Percentiles rank a stretch among this genome's conserved stretches.
Conservation (phyloP, 2,797 vertebrate genomes). For the Pangasius sanitwongsei region DNA sequence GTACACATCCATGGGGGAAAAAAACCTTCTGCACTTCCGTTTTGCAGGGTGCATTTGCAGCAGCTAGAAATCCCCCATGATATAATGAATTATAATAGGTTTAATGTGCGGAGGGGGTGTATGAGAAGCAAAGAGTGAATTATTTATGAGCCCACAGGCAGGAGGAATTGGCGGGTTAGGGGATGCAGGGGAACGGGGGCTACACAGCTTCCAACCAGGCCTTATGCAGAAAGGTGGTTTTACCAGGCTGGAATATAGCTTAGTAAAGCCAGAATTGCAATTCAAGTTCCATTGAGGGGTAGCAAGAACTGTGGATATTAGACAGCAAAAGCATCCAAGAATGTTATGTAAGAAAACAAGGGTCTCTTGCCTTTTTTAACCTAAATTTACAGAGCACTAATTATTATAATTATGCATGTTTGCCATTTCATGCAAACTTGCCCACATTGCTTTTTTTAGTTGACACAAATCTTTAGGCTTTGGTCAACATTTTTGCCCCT, state of each 20-base stretch:
- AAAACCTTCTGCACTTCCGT: slow-evolving; percentile 20
- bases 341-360: slow-evolving; percentile 1
- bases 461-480: background rate
- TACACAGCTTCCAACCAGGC: slow-evolving; percentile 4
- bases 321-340: background rate
- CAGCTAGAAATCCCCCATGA: slow-evolving; percentile 26
- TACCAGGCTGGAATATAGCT: background rate
- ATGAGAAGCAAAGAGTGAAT: slow-evolving; percentile 37
- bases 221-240: background rate
- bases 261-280: background rate
- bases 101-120: slow-evolving; percentile 18
- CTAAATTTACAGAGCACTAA: background rate
- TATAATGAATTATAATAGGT: slow-evolving; percentile 33
- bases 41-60: slow-evolving; percentile 30
- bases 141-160: slow-evolving; percentile 42
- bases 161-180: background rate
- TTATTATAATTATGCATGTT: background rate
- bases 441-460: background rate
- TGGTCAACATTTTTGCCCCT: slow-evolving; percentile 19
- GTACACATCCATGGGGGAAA: background rate
- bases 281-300: background rate
- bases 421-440: background rate
- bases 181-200: background rate
- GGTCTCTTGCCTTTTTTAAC: background rate
- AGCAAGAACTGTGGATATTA: background rate